Base-by-base conservation (phyloP, 1,140 invertebrate species). In the Pomacea maculata region DNA sequence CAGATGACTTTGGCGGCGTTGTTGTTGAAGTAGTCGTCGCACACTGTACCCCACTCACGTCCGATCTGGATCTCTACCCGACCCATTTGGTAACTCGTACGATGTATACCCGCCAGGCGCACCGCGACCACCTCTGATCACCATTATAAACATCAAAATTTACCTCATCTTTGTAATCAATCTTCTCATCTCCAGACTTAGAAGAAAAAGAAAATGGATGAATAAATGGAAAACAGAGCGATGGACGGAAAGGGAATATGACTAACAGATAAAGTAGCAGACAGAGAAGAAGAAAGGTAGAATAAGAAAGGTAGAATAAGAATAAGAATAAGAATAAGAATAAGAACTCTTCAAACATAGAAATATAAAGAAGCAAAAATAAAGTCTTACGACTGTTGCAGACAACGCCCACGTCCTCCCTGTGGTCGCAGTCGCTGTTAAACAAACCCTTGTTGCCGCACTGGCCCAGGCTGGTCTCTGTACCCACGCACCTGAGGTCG, bases 1-100 rank as follows among this genome's bases (percentile, higher is more conserved):
- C 95, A 96, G 34, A 95, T 92, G 1, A 96, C 93, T 82, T 94
- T 91, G 3, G 95, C 95, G 82, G 95, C 93, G 45, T 89, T 92
- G 68, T 95, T 88, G 0, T 93, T 94, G 84, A 95, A 96, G 78
- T 93, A 92, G 85, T 96, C 95, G 86, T 96, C 95, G 88, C 95
- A 96, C 25, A 96, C 92, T 82, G 94, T 94, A 1, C 95, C 95
- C 93, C 94, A 95, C 73, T 92, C 91, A 1, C 93, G 94, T 82
- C 93, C 92, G 21, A 94, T 91, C 91, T 93, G 94, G 1, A 96
- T 93, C 92, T 95, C 94, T 15, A 96, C 86, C 76, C 94, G 92
- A 19, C 95, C 95, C 19, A 95, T 93, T 14, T 70, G 21, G 17
- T 25, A 78, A 85, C 94, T 87, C 0, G 81, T 52, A 17, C 68